A percentile compares a stretch with the other conserved stretches of the same genome.
Conservation (phyloP, 2,888 invertebrate species). For the Pegoplata infirma region DNA sequence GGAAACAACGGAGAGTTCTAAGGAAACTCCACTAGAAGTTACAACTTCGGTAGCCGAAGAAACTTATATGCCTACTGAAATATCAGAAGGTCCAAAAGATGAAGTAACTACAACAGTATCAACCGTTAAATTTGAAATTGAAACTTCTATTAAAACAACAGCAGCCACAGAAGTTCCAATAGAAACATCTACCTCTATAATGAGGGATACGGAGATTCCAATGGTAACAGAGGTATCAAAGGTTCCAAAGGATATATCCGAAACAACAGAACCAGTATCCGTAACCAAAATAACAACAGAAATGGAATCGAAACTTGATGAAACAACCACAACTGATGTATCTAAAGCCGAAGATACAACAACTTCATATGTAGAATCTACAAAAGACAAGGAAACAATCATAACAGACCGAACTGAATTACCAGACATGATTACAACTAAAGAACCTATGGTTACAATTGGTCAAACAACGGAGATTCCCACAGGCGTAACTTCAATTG, state of each 20-base stretch:
- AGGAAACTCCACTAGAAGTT: too few species aligned
- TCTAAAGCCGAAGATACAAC: not conserved
- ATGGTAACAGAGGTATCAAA: not conserved
- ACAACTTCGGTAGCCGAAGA: not conserved
- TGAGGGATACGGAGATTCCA: not conserved
- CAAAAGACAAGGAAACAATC: too few species aligned
- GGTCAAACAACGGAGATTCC: not conserved
- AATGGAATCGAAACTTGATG: not conserved
- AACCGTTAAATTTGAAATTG: not conserved
- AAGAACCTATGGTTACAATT: too few species aligned
- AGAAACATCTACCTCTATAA: not conserved
- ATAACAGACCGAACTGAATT: too few species aligned
- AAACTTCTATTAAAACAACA: not conserved
- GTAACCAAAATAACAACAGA: not conserved
- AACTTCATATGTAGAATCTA: too few species aligned
- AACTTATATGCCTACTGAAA: not conserved
- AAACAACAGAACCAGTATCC: not conserved
- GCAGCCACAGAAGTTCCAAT: not conserved
- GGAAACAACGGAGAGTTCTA: too few species aligned
- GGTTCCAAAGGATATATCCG: not conserved
- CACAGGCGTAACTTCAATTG: not conserved
- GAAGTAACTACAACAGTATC: too few species aligned
- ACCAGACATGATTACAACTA: too few species aligned
- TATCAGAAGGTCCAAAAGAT: not conserved
- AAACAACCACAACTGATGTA: not conserved